These are phyloP conservation scores for Caenorhabditis sp. DNA, from an alignment of 2,888 invertebrate genomes.

Conservation along the genomic window DNA sequence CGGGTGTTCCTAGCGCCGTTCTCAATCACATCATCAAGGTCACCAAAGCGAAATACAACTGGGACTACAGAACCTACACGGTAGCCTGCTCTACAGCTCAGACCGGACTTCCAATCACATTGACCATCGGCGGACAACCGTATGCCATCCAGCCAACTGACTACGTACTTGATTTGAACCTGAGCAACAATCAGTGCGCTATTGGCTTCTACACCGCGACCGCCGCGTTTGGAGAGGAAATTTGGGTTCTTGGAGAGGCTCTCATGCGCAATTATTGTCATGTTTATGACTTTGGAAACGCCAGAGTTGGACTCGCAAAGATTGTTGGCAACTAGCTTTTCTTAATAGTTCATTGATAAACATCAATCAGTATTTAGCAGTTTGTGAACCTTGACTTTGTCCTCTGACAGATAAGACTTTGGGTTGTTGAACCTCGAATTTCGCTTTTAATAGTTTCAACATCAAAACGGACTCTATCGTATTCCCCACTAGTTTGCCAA, in stretches of 20 bases:
- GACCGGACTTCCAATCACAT: conserved; percentile 63
- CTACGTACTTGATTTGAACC: conserved; percentile 76
- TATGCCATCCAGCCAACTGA: conserved; percentile 74
- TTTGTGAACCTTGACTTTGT: too few species aligned
- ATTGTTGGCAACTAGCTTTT: too few species aligned
- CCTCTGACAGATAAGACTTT: background rate
- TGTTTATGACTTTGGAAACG: conserved; percentile 26
- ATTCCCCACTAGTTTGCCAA: background rate
- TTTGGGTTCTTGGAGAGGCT: conserved; percentile 29
- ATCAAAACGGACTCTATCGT: background rate
- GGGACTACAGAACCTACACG: conserved; percentile 65
- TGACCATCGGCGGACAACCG: conserved; percentile 70
- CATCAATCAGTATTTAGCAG: too few species aligned
- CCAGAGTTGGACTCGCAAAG: conserved; percentile 20
- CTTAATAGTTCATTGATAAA: too few species aligned
- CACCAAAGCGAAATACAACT: conserved; percentile 71
- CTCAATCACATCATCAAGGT: conserved; percentile 63
- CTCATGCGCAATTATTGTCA: conserved; percentile 45
- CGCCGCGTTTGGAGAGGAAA: background rate
- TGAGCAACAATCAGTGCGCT: conserved; percentile 35
- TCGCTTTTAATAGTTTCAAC: background rate
- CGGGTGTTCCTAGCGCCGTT: conserved; percentile 68
- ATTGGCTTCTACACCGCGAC: conserved; percentile 2
- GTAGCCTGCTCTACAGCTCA: conserved; percentile 68
- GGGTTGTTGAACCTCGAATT: background rate